phyloP scores from a whole-genome alignment of 2,888 invertebrate genomes.

The Himalopsyche tibetana region DNA sequence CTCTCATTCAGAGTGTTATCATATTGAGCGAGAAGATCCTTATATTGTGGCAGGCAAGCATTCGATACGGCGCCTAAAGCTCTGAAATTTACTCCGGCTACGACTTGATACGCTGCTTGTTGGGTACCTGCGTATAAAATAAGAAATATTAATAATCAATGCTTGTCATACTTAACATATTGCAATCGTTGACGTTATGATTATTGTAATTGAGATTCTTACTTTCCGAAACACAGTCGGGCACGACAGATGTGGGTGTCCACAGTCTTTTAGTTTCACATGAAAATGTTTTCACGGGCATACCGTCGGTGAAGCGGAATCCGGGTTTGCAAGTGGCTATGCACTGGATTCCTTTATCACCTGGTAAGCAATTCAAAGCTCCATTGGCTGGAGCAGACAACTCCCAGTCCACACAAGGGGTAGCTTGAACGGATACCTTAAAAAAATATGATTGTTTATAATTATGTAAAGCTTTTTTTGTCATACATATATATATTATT shows the following conservation, averaged over 20 bases:
- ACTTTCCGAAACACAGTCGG: slow-evolving; percentile 96
- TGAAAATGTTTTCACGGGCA: slow-evolving; percentile 89
- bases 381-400: slow-evolving; percentile 92
- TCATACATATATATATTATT: too few relatives aligned
- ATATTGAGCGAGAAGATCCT: slow-evolving; percentile 88
- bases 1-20: slow-evolving; percentile 87
- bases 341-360: slow-evolving; percentile 90
- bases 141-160: neutral
- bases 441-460: slow-evolving; percentile 60
- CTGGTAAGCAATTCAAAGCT: slow-evolving; percentile 89
- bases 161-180: neutral
- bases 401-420: slow-evolving; percentile 97
- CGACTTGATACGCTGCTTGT: slow-evolving; percentile 95
- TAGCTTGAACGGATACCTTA: slow-evolving; percentile 91
- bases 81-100: slow-evolving; percentile 89
- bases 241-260: slow-evolving; percentile 92
- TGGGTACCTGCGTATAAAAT: slow-evolving; percentile 83
- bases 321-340: slow-evolving; percentile 93
- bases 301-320: slow-evolving; percentile 93
- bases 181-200: too few relatives aligned
- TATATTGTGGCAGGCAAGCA: slow-evolving; percentile 90
- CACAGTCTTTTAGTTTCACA: slow-evolving; percentile 90
- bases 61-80: slow-evolving; percentile 93
- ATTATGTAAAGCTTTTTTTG: neutral
- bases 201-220: slow-evolving; percentile 56